A percentile compares a stretch with the other conserved stretches of the same genome.
phyloP scores from a whole-genome alignment of 2,797 vertebrate genomes.

The Fundulus diaphanus region DNA sequence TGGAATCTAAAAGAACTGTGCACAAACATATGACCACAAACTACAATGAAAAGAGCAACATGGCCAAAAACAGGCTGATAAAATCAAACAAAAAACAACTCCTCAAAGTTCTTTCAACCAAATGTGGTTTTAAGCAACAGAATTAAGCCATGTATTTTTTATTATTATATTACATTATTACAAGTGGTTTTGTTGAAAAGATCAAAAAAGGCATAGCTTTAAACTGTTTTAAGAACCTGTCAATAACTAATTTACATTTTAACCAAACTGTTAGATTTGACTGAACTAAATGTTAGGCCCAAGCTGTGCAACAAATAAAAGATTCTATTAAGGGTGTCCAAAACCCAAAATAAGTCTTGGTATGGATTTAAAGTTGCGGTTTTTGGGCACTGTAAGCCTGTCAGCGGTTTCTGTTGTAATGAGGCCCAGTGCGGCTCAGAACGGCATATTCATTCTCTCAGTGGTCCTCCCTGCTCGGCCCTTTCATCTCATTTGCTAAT shows the following conservation, averaged over 20 bases:
- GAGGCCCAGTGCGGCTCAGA: constrained; percentile 54
- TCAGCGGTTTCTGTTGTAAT: constrained; percentile 58
- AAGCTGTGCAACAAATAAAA: background rate
- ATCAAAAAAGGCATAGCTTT: background rate
- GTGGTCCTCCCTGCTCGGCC: constrained; percentile 35
- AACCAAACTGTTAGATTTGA: background rate
- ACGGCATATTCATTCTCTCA: constrained; percentile 50
- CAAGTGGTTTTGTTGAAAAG: background rate
- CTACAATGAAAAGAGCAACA: background rate
- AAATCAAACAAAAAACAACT: background rate
- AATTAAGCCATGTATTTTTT: background rate
- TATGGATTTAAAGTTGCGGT: constrained; percentile 15
- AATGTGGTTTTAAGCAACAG: background rate
- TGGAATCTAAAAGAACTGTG: background rate
- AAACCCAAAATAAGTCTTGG: constrained; percentile 7
- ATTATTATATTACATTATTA: background rate
- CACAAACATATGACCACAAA: background rate
- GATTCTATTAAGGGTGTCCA: background rate
- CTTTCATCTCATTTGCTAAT: constrained; percentile 60
- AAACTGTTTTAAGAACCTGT: background rate
- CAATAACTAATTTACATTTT: background rate
- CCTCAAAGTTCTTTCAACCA: background rate
- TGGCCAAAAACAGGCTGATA: background rate
- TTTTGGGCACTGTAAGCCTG: constrained; percentile 19
- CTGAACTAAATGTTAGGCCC: background rate